Conservation (phyloP, 2,113 vertebrate species). For the human (Homo sapiens) region DNA sequence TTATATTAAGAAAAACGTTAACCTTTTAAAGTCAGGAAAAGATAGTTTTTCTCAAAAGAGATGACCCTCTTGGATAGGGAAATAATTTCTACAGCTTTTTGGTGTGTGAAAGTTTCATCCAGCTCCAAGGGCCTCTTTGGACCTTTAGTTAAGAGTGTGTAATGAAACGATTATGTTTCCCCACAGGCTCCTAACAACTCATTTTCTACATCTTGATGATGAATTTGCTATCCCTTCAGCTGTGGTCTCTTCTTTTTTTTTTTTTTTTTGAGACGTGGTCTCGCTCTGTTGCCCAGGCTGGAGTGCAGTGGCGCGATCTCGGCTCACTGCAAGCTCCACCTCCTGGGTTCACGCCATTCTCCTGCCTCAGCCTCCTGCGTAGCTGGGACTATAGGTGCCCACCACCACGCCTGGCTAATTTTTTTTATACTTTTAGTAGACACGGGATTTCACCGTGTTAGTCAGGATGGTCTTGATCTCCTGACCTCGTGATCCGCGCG, state of each 20-base stretch:
- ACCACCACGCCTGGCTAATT: too few species aligned
- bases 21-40: slow-evolving; percentile 30
- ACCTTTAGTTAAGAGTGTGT: slow-evolving; percentile 3
- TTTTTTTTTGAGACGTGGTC: too few species aligned
- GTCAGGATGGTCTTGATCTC: too few species aligned
- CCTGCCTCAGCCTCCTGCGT: too few species aligned
- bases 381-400: too few species aligned
- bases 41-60: slow-evolving; percentile 27
- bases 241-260: neutral
- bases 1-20: neutral
- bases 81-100: slow-evolving; percentile 24
- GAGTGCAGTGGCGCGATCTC: too few species aligned
- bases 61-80: neutral
- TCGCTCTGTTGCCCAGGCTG: too few species aligned
- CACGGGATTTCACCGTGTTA: too few species aligned
- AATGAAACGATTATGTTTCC: slow-evolving; percentile 47
- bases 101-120: neutral
- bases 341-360: too few species aligned
- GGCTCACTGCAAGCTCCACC: too few species aligned
- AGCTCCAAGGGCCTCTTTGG: neutral
- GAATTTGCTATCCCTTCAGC: neutral
- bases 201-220: neutral
- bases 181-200: neutral
- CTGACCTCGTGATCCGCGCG: too few species aligned
- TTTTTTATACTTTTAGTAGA: too few species aligned